Base-by-base conservation (phyloP, 1,140 invertebrate species). In the Papilio polyxenes region DNA sequence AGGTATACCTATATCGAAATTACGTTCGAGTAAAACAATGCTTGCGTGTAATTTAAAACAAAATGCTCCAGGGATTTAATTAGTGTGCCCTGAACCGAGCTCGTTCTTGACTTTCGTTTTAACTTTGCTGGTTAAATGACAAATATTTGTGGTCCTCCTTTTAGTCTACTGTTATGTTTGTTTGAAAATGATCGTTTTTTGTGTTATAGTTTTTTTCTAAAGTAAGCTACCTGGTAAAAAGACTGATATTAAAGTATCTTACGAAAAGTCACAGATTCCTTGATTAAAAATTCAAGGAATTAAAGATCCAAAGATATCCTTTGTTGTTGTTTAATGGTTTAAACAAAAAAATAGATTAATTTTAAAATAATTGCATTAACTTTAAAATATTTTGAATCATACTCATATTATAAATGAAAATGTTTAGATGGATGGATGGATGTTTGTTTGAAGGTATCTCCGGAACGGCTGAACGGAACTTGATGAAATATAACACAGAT, bases 51-150 rank as follows among this genome's bases (percentile, higher is more conserved):
- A 69, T 72, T 72, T 72, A 72, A 72, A 72, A 40, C 31, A 15
- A 72, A 72, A 72, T 72, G 23, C 65, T 37, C 31, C 0, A 6
- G 65, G 65, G 65, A 72, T 37, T 72, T 72, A 72, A 72, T 72
- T 72, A 72, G 65, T 37, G 65, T 72, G 65, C 31, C 31, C 31
- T 13, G 62, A 72, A 10, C 31, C 31, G 65, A 72, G 23, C 13
- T 72, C 31, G 65, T 72, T 72, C 31, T 72, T 72, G 5, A 1
- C 31, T 72, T 72, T 37, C 31, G 23, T 72, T 72, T 72, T 72
- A 72, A 72, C 65, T 72, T 72, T 37, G 65, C 65, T 31, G 65
- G 31, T 72, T 72, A 40, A 72, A 72, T 37, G 31, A 72, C 65
- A 72, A 72, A 65, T 72, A 37, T 72, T 72, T 72, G 23, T 40